Conservation (phyloP, 2,888 invertebrate species). For the Agonopterix heracliana region DNA sequence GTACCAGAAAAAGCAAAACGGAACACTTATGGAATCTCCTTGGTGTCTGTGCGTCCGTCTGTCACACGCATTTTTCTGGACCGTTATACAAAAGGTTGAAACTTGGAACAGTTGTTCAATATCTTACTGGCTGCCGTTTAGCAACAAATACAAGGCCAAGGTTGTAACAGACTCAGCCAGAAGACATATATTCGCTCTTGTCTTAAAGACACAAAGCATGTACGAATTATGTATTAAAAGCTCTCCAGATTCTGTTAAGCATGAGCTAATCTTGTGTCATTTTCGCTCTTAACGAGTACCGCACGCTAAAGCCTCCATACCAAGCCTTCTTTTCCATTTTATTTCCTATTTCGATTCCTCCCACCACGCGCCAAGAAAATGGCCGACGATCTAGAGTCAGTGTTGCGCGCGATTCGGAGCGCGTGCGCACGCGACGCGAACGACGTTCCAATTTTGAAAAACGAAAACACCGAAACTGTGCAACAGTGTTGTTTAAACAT, state of each 20-base stretch:
- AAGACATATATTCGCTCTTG: no score
- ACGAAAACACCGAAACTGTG: slow-evolving; percentile 28
- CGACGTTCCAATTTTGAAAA: slow-evolving; percentile 23
- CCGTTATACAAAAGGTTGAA: no score
- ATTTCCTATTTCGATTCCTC: slow-evolving; percentile 58
- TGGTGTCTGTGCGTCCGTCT: no score
- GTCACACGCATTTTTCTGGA: no score
- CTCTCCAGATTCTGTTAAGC: not conserved
- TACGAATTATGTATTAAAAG: no score
- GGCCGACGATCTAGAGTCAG: slow-evolving; percentile 50
- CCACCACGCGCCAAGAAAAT: slow-evolving; percentile 59
- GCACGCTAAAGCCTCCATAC: slow-evolving; percentile 17
- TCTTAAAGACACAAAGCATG: no score
- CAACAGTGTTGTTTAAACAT: slow-evolving; percentile 1
- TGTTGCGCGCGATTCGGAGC: slow-evolving; percentile 53
- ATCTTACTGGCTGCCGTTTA: no score
- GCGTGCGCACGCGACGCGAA: slow-evolving; percentile 46
- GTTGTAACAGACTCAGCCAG: no score
- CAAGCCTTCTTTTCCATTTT: slow-evolving; percentile 52
- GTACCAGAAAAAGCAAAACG: no score
- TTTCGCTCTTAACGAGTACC: slow-evolving; percentile 24
- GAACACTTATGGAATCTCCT: no score
- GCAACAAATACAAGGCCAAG: no score
- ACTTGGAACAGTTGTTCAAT: no score
- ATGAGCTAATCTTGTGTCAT: slow-evolving; percentile 5